Evolutionary conservation across 2,113 vertebrate genomes (phyloP).

Genomic region (Haemorhous mexicanus): DNA sequence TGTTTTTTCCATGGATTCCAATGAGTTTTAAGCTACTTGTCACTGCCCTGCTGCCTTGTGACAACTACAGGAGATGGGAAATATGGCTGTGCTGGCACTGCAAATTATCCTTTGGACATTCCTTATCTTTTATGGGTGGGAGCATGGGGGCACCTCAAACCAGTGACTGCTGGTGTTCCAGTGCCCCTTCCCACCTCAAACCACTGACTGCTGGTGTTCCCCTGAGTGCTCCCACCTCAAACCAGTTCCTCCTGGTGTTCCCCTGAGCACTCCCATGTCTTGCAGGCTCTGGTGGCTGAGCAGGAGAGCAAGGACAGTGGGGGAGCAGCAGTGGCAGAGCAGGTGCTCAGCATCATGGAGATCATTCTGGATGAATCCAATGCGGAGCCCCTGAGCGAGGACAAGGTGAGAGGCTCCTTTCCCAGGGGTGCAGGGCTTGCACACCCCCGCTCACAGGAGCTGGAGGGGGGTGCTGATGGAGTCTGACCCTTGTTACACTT

Average conservation of each 20-base stretch:
- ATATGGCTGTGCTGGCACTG: not conserved
- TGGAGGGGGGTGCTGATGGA: not conserved
- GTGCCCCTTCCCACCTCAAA: not conserved
- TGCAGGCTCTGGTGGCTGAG: slow-evolving; percentile 92
- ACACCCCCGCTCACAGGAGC: not conserved
- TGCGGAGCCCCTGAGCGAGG: slow-evolving; percentile 92
- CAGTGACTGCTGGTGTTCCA: not conserved
- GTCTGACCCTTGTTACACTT: not conserved
- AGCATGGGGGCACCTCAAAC: not conserved
- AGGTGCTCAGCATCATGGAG: slow-evolving; percentile 99
- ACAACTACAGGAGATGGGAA: rapidly evolving
- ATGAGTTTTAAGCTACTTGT: not conserved
- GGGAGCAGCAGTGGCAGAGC: slow-evolving; percentile 93
- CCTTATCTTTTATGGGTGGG: not conserved
- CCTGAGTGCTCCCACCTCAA: not conserved
- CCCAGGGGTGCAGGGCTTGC: not conserved
- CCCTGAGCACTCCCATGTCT: not conserved
- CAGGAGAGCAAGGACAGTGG: slow-evolving; percentile 98
- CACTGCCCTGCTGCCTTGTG: not conserved
- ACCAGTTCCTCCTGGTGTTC: rapidly evolving
- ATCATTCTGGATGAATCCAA: slow-evolving; percentile 98
- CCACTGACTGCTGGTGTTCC: not conserved
- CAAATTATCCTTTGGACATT: not conserved
- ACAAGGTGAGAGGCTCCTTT: slow-evolving; percentile 80
- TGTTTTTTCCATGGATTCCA: not conserved